These are phyloP conservation scores for Heliothis virescens DNA, from an alignment of 1,140 invertebrate species.

Conservation along the genomic window DNA sequence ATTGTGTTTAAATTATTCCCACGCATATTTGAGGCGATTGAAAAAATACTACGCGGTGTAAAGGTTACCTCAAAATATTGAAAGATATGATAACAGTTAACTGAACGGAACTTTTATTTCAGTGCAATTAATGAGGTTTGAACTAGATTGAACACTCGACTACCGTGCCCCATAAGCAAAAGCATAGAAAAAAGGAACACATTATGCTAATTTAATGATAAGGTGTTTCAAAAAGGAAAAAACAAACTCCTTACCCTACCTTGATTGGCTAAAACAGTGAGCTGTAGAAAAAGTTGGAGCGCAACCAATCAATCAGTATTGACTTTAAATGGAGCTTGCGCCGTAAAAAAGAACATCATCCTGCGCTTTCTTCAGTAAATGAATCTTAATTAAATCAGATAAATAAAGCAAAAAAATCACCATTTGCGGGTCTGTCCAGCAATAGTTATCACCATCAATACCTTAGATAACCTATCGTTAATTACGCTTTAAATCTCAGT, in stretches of 20 bases:
- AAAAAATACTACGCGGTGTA: neutral
- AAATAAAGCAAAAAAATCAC: slow-evolving; percentile 21
- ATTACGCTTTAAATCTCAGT: slow-evolving; percentile 33
- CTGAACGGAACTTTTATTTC: too few relatives aligned
- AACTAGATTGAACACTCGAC: too few relatives aligned
- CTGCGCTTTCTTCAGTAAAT: neutral
- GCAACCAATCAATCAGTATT: slow-evolving; percentile 13
- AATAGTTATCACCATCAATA: slow-evolving; percentile 23
- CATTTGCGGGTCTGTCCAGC: neutral
- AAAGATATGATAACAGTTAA: too few relatives aligned
- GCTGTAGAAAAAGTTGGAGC: neutral
- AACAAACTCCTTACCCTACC: too few relatives aligned
- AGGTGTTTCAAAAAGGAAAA: too few relatives aligned
- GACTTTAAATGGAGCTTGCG: neutral
- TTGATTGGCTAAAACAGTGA: too few relatives aligned
- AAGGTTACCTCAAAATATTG: too few relatives aligned
- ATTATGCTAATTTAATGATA: too few relatives aligned
- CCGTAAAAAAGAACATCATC: neutral
- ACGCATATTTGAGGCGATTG: neutral
- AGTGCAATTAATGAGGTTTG: too few relatives aligned
- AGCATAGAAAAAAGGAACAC: too few relatives aligned
- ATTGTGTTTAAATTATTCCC: slow-evolving; percentile 3
- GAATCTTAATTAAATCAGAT: slow-evolving; percentile 26
- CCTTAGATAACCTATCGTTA: slow-evolving; percentile 24
- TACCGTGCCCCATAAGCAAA: too few relatives aligned